Conservation (phyloP, 37 sponge, comb jelly and placozoan species). For the Chondrilla cf. caribensis region DNA sequence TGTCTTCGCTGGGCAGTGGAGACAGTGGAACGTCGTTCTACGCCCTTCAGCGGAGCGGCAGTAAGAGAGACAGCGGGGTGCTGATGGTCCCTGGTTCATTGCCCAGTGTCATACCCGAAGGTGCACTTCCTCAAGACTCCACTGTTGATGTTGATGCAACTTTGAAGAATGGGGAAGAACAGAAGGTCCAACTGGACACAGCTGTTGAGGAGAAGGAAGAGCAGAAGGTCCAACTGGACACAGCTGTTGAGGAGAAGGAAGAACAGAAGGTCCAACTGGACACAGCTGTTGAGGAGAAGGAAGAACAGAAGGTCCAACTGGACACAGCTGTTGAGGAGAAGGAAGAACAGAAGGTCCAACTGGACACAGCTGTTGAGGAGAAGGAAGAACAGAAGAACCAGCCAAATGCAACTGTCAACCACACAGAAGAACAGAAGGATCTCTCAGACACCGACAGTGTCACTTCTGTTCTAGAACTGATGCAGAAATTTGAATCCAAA, state of each 20-base stretch:
- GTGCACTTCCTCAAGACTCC: no score
- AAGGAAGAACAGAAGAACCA: background rate
- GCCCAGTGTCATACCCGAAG: no score
- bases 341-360: background rate
- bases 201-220: background rate
- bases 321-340: background rate
- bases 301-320: background rate
- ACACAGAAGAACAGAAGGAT: background rate
- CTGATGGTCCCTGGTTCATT: no score
- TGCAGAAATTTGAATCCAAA: conserved; percentile 39
- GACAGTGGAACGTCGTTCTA: no score
- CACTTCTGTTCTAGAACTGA: conserved; percentile 39
- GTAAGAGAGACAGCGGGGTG: no score
- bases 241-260: background rate
- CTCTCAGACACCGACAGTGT: background rate
- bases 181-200: background rate
- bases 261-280: background rate
- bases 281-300: background rate
- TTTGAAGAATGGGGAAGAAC: background rate
- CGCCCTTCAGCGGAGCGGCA: no score
- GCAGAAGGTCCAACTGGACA: background rate
- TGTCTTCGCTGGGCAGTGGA: no score
- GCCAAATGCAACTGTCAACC: background rate
- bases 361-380: background rate
- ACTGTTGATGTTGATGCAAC: background rate